phyloP scores from a whole-genome alignment of 2,888 invertebrate genomes.

The Neocrepidodera transversa region DNA sequence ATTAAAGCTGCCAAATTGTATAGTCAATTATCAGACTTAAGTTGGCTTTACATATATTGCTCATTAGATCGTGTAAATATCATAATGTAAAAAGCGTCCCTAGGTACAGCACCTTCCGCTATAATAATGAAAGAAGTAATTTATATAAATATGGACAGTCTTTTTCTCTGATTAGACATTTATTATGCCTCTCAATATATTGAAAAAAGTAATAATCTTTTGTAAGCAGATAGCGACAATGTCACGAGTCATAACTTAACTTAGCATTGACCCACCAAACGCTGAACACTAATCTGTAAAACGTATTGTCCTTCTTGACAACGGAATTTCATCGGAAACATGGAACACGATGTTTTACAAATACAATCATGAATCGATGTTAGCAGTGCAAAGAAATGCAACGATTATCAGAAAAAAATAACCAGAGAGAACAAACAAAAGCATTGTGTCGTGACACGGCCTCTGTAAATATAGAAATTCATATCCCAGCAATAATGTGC shows the following conservation, averaged over 20 bases:
- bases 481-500: slow-evolving; percentile 45
- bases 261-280: background rate
- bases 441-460: slow-evolving; percentile 37
- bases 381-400: slow-evolving; percentile 19
- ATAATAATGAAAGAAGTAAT: too few relatives aligned
- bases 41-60: background rate
- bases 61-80: background rate
- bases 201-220: too few relatives aligned
- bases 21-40: background rate
- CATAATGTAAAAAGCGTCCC: background rate
- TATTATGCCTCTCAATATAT: too few relatives aligned
- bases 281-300: background rate
- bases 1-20: background rate
- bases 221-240: too few relatives aligned
- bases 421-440: slow-evolving; percentile 27
- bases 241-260: too few relatives aligned
- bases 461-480: slow-evolving; percentile 47
- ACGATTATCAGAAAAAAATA: slow-evolving; percentile 20
- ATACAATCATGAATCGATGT: slow-evolving; percentile 36
- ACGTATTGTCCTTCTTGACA: slow-evolving; percentile 15
- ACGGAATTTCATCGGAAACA: slow-evolving; percentile 31
- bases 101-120: slow-evolving; percentile 1
- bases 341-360: slow-evolving; percentile 34
- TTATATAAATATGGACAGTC: too few relatives aligned
- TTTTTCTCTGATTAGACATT: too few relatives aligned